phyloP scores from a whole-genome alignment of 2,797 vertebrate species.

The Holocentrus rufus region DNA sequence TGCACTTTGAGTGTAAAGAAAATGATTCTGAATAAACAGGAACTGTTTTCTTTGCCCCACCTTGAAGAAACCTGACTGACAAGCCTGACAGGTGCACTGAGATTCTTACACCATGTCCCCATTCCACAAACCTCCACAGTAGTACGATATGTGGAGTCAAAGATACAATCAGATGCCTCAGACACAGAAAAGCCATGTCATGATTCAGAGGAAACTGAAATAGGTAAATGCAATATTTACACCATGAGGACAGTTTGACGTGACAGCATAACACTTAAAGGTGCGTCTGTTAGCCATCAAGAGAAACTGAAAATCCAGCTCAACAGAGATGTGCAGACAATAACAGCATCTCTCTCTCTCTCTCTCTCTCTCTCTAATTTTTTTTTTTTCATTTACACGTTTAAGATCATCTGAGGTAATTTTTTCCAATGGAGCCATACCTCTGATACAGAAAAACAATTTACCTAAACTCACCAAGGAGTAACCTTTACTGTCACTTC shows the following conservation, averaged over 20 bases:
- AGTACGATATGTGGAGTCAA: no score
- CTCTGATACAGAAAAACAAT: not conserved
- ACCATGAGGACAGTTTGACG: no score
- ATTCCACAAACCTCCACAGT: not conserved
- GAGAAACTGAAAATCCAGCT: no score
- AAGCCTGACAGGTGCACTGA: constrained; percentile 47
- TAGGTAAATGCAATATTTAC: not conserved
- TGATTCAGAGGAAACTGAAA: constrained; percentile 18
- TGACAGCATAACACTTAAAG: no score
- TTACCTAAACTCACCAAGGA: not conserved
- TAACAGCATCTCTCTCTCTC: no score
- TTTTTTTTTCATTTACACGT: not conserved
- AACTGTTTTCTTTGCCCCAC: constrained; percentile 28
- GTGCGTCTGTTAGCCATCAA: no score
- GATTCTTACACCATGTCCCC: constrained; percentile 43
- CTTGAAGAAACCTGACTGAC: constrained; percentile 59
- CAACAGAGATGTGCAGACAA: no score
- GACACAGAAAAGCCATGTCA: no score
- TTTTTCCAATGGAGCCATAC: not conserved
- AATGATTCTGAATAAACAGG: constrained; percentile 42
- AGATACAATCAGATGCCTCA: not conserved
- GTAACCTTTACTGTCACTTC: not conserved
- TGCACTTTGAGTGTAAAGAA: constrained; percentile 1
- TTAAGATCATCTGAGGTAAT: not conserved
- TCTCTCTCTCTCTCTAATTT: no score